phyloP scores from a whole-genome alignment of 1,140 invertebrate genomes.

The Leptinotarsa undecemlineata region DNA sequence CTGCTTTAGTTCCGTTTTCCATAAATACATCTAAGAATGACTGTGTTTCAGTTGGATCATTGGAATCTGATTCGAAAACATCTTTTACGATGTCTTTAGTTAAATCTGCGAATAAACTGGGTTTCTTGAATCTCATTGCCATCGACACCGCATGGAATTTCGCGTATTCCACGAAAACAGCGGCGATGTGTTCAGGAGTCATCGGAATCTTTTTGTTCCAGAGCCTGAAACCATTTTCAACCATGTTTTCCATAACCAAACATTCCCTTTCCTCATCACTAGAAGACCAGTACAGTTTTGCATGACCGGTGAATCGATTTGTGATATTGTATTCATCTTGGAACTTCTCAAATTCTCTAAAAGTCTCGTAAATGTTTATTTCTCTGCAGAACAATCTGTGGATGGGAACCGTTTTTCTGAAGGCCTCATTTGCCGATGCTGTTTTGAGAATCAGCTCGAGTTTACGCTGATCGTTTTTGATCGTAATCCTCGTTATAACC shows the following conservation, averaged over 20 bases:
- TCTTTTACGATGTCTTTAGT: conserved; percentile 36
- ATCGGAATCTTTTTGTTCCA: conserved; percentile 57
- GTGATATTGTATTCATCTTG: conserved; percentile 32
- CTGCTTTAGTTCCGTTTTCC: conserved; percentile 23
- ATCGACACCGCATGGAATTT: conserved; percentile 61
- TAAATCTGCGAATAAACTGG: conserved; percentile 45
- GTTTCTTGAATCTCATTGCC: conserved; percentile 56
- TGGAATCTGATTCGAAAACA: conserved; percentile 36
- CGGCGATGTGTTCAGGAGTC: conserved; percentile 55
- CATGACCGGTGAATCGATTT: conserved; percentile 40
- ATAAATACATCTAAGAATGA: conserved; percentile 45
- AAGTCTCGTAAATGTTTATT: conserved; percentile 38
- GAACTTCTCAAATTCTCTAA: conserved; percentile 34
- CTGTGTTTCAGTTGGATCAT: conserved; percentile 9
- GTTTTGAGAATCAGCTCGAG: conserved; percentile 41
- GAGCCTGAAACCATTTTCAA: conserved; percentile 53
- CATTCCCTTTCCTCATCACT: conserved; percentile 55
- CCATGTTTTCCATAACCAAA: conserved; percentile 32
- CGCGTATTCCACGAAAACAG: conserved; percentile 59
- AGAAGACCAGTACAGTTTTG: conserved; percentile 52
- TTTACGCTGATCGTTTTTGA: conserved; percentile 23
- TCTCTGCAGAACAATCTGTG: conserved; percentile 38
- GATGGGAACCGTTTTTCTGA: conserved; percentile 31
- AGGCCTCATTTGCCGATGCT: conserved; percentile 27
- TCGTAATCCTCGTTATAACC: conserved; percentile 33